phyloP scores from a whole-genome alignment of 2,888 invertebrate species.

The Ypsolopha scabrella region DNA sequence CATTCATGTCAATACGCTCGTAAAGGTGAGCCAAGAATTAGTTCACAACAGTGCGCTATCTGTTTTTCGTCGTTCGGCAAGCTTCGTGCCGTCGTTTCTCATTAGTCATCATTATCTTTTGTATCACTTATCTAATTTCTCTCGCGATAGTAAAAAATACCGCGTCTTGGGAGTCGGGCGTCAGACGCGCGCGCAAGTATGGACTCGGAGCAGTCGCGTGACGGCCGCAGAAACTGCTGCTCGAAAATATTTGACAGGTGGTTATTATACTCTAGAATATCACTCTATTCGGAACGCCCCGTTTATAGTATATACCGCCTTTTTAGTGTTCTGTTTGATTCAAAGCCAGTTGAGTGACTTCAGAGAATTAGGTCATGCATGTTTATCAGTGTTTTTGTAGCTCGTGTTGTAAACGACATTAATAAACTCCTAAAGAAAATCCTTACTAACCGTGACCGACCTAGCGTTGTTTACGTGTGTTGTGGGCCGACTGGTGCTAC shows the following conservation, averaged over 20 bases:
- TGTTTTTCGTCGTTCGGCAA: not conserved
- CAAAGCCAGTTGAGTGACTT: no score
- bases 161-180: not conserved
- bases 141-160: slow-evolving; percentile 6
- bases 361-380: no score
- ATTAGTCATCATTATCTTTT: slow-evolving; percentile 50
- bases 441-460: not conserved
- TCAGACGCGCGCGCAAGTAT: not conserved
- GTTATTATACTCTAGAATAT: no score
- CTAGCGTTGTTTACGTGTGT: not conserved
- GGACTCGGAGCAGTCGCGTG: not conserved
- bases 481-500: no score
- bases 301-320: not conserved
- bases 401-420: no score
- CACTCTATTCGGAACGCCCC: no score
- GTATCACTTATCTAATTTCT: slow-evolving; percentile 34
- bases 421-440: no score
- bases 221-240: not conserved
- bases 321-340: not conserved
- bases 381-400: no score
- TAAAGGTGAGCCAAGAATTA: not conserved
- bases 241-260: not conserved
- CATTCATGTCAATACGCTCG: not conserved
- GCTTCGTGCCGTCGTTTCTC: slow-evolving; percentile 16
- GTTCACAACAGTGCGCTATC: not conserved